Conservation (phyloP, 2,113 vertebrate genomes). For the Periophthalmus modestus region DNA sequence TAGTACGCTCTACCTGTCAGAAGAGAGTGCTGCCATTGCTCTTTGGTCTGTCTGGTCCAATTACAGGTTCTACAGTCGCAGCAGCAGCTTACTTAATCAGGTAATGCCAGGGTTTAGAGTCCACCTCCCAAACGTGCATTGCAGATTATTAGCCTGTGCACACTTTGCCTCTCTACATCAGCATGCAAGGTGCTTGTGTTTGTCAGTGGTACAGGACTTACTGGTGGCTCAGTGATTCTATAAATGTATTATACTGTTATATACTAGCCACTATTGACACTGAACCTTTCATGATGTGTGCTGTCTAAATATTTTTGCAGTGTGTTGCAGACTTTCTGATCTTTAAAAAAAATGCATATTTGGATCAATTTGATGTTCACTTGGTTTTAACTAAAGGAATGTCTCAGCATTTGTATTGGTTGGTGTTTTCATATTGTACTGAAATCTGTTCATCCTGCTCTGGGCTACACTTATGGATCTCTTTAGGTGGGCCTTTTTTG, state of each 20-base stretch:
- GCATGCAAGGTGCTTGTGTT: not conserved
- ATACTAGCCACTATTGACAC: not conserved
- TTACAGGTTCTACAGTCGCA: slow-evolving; percentile 63
- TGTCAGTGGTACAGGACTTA: not conserved
- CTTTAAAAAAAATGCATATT: no score
- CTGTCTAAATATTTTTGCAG: not conserved
- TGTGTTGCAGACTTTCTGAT: not conserved
- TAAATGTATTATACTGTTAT: not conserved
- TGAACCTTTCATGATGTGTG: not conserved
- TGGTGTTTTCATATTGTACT: no score
- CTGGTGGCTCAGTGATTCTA: not conserved
- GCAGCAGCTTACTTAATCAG: slow-evolving; percentile 65
- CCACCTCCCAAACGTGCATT: slow-evolving; percentile 33
- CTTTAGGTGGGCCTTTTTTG: not conserved
- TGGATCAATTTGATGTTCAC: no score
- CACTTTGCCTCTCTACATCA: slow-evolving; percentile 20
- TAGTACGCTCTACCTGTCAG: slow-evolving; percentile 37
- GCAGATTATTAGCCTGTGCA: slow-evolving; percentile 36
- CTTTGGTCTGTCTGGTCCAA: slow-evolving; percentile 69
- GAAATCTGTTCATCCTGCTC: no score
- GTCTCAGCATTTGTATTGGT: no score
- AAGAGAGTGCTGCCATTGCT: slow-evolving; percentile 41
- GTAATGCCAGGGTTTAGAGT: slow-evolving; percentile 64
- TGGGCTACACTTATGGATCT: no score
- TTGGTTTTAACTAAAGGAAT: no score